A percentile compares a stretch with the other conserved stretches of the same genome.
These are phyloP conservation scores for Pluvialis apricaria DNA, from an alignment of 2,113 vertebrate genomes.

Conservation along the genomic window DNA sequence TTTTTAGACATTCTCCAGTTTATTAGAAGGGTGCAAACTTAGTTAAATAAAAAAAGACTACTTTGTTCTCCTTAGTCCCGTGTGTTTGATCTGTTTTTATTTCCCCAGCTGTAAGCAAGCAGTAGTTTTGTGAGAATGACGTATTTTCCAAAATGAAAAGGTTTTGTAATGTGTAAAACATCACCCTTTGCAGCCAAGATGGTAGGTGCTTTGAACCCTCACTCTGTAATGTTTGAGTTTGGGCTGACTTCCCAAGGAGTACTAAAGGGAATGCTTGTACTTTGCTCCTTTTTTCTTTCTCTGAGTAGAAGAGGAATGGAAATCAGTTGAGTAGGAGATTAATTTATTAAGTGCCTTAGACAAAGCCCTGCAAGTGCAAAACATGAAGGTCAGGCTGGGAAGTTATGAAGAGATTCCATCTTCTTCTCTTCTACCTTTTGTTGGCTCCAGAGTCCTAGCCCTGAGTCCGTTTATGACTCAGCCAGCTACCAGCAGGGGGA, in stretches of 20 bases:
- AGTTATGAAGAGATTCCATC: fast-evolving
- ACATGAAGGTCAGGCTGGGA: neutral
- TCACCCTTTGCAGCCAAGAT: neutral
- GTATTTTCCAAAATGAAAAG: neutral
- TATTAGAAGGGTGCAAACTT: neutral
- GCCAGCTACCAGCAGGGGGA: conserved; percentile 35
- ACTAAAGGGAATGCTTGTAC: neutral
- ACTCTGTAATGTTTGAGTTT: fast-evolving
- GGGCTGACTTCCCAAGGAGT: neutral
- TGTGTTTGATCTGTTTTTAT: neutral
- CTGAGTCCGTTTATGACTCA: fast-evolving
- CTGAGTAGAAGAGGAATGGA: neutral
- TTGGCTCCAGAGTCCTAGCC: neutral
- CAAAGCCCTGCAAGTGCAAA: neutral
- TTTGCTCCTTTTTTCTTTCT: neutral
- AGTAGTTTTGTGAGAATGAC: neutral
- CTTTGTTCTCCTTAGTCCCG: neutral
- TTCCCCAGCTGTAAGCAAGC: neutral
- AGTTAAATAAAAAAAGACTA: neutral
- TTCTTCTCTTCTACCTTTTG: too few species aligned
- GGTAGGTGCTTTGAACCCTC: neutral
- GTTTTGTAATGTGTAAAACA: neutral
- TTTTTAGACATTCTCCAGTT: neutral
- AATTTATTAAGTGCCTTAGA: neutral
- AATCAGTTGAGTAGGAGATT: neutral